These are phyloP conservation scores for Oceanodroma tethys DNA, from an alignment of 2,113 vertebrate species.

Conservation along the genomic window DNA sequence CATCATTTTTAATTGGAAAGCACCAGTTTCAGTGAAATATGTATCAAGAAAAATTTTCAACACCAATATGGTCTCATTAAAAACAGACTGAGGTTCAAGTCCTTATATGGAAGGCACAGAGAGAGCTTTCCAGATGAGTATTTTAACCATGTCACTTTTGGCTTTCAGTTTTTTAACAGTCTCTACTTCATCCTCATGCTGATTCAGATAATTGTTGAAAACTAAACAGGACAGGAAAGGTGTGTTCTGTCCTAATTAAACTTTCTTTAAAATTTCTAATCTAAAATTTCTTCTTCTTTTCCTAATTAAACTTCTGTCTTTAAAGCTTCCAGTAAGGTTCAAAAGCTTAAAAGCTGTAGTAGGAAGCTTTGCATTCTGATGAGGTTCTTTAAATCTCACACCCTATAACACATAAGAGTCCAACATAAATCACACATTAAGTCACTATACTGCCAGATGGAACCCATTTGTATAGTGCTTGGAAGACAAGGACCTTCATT, in stretches of 20 bases:
- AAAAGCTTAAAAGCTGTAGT: background rate
- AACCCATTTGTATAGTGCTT: slow-evolving; percentile 12
- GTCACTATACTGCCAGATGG: slow-evolving; percentile 31
- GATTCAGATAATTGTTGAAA: background rate
- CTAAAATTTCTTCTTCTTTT: background rate
- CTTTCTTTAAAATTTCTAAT: background rate
- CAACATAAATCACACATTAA: slow-evolving; percentile 24
- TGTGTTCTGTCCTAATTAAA: background rate
- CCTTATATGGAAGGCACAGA: background rate
- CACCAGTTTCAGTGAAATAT: background rate
- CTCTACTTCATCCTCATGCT: background rate
- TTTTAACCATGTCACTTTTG: background rate
- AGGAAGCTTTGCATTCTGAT: background rate
- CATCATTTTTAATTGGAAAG: background rate
- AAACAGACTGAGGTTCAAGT: background rate
- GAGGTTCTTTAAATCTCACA: background rate
- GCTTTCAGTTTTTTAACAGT: background rate
- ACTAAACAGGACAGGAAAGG: background rate
- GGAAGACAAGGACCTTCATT: slow-evolving; percentile 15
- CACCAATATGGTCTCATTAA: background rate
- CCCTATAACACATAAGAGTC: background rate
- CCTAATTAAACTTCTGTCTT: background rate
- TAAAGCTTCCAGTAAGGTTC: background rate
- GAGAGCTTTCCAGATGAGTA: background rate
- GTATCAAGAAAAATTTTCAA: background rate